Base-by-base conservation (phyloP, 2,888 invertebrate species). In the Mimumesa dahlbomi region DNA sequence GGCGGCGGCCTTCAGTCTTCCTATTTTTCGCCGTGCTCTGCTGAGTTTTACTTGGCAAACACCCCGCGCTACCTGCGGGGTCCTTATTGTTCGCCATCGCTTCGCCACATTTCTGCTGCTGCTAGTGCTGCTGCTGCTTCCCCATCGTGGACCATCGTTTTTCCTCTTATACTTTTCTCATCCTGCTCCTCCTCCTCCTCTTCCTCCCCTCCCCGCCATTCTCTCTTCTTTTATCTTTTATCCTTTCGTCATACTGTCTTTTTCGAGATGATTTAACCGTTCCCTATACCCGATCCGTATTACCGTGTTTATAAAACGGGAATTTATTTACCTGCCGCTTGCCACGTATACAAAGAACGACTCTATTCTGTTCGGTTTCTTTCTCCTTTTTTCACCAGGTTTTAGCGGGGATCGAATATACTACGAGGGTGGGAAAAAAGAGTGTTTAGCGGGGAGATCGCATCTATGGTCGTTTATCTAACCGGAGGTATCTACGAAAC, bases 41-140 rank as follows among this genome's bases (percentile, higher is more conserved):
- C 81, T 79, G 87, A 87, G 85, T 87, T 87, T 87, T 83, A 86
- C 85, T 86, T 86, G 87, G 87, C 87, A 87, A 82, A 80, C 77
- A 76, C 73, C 69, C 73, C 74, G 75, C 71, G 71, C 68, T 71
- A 73, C 65, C 67, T 75, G 62, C 69, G 43, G 71, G 68, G 71
- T 75, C 74, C 81, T 84, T 83, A 84, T 84, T 84, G 84, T 83
- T 83, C 82, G 73, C 73, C 69, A 61, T 63, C 63, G 54, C 58
- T 54, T 71, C 63, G 48, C 66, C 70, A 48, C 64, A 54, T 62
- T 68, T 59, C 7, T 25, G n/a, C n/a, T n/a, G n/a, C n/a, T 49
- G 38, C 71, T 68, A 54, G 73, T 61, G 49, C 61, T 49, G 49
- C 42, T 40, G 36, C 62, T 52, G 56, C 58, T 36, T 42, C 14